These are phyloP conservation scores for Scomber scombrus DNA, from an alignment of 2,113 vertebrate species.

Conservation along the genomic window DNA sequence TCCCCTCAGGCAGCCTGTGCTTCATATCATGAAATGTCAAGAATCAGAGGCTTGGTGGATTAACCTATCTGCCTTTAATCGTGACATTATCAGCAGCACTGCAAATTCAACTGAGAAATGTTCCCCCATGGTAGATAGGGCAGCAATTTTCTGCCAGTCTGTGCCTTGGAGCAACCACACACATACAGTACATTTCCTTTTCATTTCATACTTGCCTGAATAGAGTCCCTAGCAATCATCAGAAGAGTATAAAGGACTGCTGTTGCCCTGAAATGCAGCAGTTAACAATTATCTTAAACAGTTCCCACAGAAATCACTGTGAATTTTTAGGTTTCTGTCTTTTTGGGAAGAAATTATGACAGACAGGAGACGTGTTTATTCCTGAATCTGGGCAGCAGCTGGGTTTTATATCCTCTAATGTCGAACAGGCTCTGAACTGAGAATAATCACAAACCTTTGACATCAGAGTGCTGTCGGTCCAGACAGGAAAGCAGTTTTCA, in stretches of 20 bases:
- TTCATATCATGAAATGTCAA: conserved; percentile 70
- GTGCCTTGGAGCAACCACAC: conserved; percentile 41
- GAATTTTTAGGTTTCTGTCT: conserved; percentile 42
- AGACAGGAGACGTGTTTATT: conserved; percentile 27
- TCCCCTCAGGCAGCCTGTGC: conserved; percentile 48
- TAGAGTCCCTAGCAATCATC: conserved; percentile 43
- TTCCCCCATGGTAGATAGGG: conserved; percentile 37
- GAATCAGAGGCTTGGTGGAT: conserved; percentile 70
- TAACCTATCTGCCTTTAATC: conserved; percentile 77
- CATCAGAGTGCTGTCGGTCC: conserved; percentile 17
- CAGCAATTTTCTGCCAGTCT: conserved; percentile 46
- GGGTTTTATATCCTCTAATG: conserved; percentile 48
- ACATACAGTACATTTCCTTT: conserved; percentile 32
- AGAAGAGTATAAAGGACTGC: conserved; percentile 19
- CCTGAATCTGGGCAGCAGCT: conserved; percentile 32
- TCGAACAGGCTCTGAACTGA: conserved; percentile 37
- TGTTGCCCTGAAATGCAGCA: conserved; percentile 36
- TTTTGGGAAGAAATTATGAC: conserved; percentile 35
- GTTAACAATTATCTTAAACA: conserved; percentile 40
- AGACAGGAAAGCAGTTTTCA: conserved; percentile 31
- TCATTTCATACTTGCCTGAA: conserved; percentile 52
- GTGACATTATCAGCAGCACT: conserved; percentile 60
- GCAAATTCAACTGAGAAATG: conserved; percentile 60
- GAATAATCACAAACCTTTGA: conserved; percentile 38
- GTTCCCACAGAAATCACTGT: conserved; percentile 16